Percentiles rank a stretch among this genome's conserved stretches.
These are phyloP conservation scores for Pseudomugil gertrudae DNA, from an alignment of 2,797 vertebrate genomes.

Conservation along the genomic window DNA sequence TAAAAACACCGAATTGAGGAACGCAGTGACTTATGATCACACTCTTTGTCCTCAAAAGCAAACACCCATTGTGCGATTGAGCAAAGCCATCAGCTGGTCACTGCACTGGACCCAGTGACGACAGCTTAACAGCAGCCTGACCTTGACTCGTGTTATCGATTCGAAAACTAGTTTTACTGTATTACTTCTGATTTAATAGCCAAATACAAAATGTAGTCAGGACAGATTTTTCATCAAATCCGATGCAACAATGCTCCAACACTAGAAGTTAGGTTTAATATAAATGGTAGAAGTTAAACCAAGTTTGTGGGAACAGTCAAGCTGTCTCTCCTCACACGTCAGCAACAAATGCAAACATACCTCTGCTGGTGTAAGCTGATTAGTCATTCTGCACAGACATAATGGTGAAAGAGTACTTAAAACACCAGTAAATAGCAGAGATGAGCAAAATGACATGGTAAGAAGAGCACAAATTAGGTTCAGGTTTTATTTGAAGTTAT, in stretches of 20 bases:
- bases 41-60: conserved; percentile 15
- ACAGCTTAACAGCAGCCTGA: conserved; percentile 15
- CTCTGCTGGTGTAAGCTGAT: conserved; percentile 1
- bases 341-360: neutral
- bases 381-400: neutral
- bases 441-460: neutral
- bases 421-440: neutral
- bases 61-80: neutral
- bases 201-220: neutral
- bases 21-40: neutral
- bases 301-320: neutral
- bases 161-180: conserved; percentile 19
- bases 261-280: neutral
- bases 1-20: neutral
- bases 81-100: conserved; percentile 32
- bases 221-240: neutral
- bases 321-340: no score
- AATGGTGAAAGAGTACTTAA: neutral
- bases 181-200: neutral
- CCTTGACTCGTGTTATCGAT: conserved; percentile 56
- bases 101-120: conserved; percentile 33
- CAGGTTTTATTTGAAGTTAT: neutral
- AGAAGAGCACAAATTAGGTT: neutral
- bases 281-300: neutral
- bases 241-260: neutral